Conservation (phyloP, 2,888 invertebrate genomes). For the Acrocyrtus sp. region DNA sequence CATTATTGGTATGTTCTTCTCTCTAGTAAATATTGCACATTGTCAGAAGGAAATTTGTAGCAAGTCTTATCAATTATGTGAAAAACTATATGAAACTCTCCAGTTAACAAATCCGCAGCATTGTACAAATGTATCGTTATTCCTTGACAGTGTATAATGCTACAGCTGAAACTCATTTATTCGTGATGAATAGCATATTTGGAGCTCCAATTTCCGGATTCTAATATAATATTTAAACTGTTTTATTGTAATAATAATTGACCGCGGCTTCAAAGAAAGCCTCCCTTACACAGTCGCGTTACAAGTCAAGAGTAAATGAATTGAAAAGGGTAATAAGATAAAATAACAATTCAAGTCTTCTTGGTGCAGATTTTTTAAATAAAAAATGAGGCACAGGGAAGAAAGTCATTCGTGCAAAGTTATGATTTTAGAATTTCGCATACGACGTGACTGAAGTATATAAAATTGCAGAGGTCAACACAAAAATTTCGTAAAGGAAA, state of each 20-base stretch:
- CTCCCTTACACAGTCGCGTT: conserved; percentile 51
- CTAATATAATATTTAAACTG: too few relatives aligned
- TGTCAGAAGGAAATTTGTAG: conserved; percentile 30
- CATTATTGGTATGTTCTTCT: conserved; percentile 51
- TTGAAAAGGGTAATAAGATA: conserved; percentile 28
- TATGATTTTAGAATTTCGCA: conserved; percentile 48
- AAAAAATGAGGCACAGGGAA: conserved; percentile 31
- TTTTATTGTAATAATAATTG: conserved; percentile 45
- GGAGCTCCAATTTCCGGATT: conserved; percentile 48
- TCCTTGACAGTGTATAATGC: conserved; percentile 10
- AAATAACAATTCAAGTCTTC: conserved; percentile 11
- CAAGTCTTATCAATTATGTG: conserved; percentile 39
- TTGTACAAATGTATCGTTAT: too few relatives aligned
- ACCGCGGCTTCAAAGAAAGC: conserved; percentile 32
- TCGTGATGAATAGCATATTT: conserved; percentile 37
- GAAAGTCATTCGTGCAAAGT: conserved; percentile 26
- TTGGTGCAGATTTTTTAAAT: conserved; percentile 25
- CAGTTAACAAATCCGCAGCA: too few relatives aligned
- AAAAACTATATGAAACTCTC: conserved; percentile 27
- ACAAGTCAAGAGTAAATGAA: conserved; percentile 22
- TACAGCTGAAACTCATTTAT: conserved; percentile 10
- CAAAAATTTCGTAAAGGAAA: too few relatives aligned
- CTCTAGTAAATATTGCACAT: conserved; percentile 40
- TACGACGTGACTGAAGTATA: too few relatives aligned
- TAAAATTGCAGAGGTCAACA: too few relatives aligned